phyloP scores from a whole-genome alignment of 2,113 vertebrate species.

The Furnarius figulus region DNA sequence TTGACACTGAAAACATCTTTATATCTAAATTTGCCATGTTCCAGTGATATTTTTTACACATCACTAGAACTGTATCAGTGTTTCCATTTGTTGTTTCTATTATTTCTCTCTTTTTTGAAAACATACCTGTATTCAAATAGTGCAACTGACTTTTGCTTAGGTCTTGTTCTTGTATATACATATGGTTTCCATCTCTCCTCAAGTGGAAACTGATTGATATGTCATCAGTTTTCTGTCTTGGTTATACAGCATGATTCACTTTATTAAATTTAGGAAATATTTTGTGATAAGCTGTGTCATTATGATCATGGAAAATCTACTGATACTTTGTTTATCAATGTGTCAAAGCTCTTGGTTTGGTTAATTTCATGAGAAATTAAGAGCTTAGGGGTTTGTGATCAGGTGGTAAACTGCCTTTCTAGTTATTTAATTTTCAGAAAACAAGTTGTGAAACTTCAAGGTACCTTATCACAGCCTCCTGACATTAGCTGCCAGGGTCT shows the following conservation, averaged over 20 bases:
- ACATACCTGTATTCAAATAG: neutral
- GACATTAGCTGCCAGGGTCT: neutral
- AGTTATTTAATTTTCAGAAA: conserved; percentile 11
- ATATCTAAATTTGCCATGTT: neutral
- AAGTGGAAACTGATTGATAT: neutral
- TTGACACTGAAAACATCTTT: neutral
- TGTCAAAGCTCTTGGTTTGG: neutral
- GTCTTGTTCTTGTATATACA: neutral
- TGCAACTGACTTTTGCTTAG: neutral
- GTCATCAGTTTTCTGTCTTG: neutral
- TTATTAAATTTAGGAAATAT: neutral
- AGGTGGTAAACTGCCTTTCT: conserved; percentile 43
- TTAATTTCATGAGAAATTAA: conserved; percentile 31
- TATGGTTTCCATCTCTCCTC: neutral
- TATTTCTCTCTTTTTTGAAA: neutral
- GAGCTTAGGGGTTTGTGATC: neutral
- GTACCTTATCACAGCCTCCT: neutral
- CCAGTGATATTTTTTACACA: neutral
- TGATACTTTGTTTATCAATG: neutral
- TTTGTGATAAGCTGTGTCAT: neutral
- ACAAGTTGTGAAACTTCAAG: neutral
- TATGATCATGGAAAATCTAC: neutral
- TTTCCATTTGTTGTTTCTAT: neutral
- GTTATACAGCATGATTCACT: neutral
- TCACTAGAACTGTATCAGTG: neutral